phyloP scores from a whole-genome alignment of 2,888 invertebrate species.

The Apantesis nais region DNA sequence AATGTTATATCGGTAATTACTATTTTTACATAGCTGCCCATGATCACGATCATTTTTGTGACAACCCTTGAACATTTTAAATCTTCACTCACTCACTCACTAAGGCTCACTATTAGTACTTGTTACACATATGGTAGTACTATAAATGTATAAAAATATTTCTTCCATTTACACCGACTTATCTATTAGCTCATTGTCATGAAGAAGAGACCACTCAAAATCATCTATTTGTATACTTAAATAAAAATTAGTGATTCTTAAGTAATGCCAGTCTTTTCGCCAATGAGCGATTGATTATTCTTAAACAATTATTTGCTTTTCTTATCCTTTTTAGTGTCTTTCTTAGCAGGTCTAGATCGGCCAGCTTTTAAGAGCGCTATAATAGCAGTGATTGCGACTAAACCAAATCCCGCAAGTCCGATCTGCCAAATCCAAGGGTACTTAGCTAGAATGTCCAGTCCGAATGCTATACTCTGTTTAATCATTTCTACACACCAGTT shows the following conservation, averaged over 20 bases:
- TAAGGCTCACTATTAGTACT: too few relatives aligned
- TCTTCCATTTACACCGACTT: not conserved
- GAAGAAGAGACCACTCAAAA: not conserved
- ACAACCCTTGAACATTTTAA: too few relatives aligned
- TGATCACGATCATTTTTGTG: too few relatives aligned
- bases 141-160: conserved; percentile 22
- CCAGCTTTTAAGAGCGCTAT: conserved; percentile 80
- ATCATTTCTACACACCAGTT: conserved; percentile 79
- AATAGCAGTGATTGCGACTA: conserved; percentile 78
- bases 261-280: not conserved
- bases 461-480: conserved; percentile 67
- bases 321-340: conserved; percentile 77
- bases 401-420: conserved; percentile 77
- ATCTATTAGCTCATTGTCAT: not conserved
- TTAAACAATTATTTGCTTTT: conserved; percentile 70
- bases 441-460: conserved; percentile 66
- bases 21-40: too few relatives aligned
- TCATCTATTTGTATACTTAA: not conserved
- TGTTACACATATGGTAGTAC: not conserved
- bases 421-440: conserved; percentile 84
- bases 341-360: conserved; percentile 61
- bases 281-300: not conserved
- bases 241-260: not conserved
- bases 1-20: too few relatives aligned
- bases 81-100: too few relatives aligned